A percentile compares a stretch with the other conserved stretches of the same genome.
Conservation (phyloP, 2,888 invertebrate species). For the Cerastis rubricosa region DNA sequence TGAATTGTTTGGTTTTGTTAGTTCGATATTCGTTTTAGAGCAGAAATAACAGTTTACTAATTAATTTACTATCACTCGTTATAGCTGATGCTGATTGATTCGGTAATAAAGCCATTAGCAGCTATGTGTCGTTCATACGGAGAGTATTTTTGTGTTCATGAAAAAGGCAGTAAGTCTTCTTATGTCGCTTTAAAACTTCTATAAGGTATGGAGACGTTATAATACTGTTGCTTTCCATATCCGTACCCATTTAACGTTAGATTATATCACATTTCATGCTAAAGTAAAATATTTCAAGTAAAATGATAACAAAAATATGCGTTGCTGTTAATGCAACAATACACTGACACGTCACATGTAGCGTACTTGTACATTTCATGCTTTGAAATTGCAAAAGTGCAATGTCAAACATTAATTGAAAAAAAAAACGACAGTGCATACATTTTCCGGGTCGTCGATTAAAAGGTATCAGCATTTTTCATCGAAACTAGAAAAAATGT, state of each 20-base stretch:
- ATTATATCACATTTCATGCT: neutral
- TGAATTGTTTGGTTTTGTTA: slow-evolving; percentile 13
- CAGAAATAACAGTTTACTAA: neutral
- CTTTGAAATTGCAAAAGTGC: no score
- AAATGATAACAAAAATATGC: neutral
- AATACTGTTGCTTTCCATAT: neutral
- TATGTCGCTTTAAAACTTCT: neutral
- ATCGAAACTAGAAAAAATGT: slow-evolving; percentile 48
- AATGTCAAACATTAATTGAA: slow-evolving; percentile 23
- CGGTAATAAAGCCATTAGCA: neutral
- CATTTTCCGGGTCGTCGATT: slow-evolving; percentile 41
- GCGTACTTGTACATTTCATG: neutral
- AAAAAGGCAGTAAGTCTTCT: neutral
- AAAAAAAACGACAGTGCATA: slow-evolving; percentile 18
- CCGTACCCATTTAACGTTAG: neutral
- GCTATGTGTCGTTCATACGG: neutral
- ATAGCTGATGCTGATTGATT: neutral
- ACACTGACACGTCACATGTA: neutral
- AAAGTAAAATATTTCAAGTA: neutral
- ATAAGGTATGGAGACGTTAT: neutral
- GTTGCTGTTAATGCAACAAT: neutral
- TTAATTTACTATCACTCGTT: neutral
- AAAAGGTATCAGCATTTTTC: slow-evolving; percentile 46
- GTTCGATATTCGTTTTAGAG: neutral
- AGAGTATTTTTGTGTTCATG: neutral